Percentiles rank a stretch among this genome's conserved stretches.
These are phyloP conservation scores for Prochilodus magdalenae DNA, from an alignment of 2,113 vertebrate species.

Conservation along the genomic window DNA sequence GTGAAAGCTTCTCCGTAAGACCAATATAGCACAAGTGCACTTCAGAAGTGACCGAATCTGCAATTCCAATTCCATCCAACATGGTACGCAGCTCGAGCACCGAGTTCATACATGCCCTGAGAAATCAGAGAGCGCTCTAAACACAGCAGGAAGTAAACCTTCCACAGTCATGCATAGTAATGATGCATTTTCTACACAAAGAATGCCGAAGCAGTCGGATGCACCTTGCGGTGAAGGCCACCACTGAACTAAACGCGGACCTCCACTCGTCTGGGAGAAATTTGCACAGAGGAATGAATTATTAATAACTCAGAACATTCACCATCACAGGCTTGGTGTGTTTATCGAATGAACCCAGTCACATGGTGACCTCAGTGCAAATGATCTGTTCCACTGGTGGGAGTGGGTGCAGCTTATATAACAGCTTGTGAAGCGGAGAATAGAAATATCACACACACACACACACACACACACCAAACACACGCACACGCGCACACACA, in stretches of 20 bases:
- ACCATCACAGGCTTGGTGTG: background rate
- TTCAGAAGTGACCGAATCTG: background rate
- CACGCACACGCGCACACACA: too few species aligned
- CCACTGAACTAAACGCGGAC: background rate
- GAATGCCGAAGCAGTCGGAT: background rate
- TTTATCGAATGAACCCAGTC: background rate
- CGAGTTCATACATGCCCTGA: background rate
- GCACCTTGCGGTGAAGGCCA: background rate
- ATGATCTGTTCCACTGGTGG: background rate
- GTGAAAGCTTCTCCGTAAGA: background rate
- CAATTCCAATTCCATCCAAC: background rate
- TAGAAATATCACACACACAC: too few species aligned
- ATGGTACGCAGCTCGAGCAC: background rate
- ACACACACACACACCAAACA: too few species aligned
- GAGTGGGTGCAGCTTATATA: background rate
- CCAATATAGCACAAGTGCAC: background rate
- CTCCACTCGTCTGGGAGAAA: background rate
- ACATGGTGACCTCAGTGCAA: background rate
- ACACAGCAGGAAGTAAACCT: background rate
- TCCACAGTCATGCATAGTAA: background rate
- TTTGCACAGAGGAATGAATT: background rate
- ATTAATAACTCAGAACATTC: slow-evolving; percentile 3
- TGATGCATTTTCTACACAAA: background rate
- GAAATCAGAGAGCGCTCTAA: background rate
- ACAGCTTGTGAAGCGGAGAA: too few species aligned